Base-by-base conservation (phyloP, 2,113 vertebrate species). In the Nanorana parkeri region DNA sequence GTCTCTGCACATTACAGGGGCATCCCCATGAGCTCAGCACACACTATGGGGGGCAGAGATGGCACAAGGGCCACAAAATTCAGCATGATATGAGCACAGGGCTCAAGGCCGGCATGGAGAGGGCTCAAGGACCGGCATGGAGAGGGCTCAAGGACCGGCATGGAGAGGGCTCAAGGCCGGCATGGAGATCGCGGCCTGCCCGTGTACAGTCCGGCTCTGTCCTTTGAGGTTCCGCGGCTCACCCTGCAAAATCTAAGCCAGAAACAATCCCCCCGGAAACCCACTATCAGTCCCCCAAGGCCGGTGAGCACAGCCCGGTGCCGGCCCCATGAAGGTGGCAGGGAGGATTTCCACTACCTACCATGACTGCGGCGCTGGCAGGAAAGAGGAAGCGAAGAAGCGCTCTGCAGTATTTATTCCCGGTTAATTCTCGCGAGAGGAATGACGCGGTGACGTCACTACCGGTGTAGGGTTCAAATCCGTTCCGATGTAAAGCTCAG, bases 321-420 rank as follows among this genome's bases (percentile, higher is more conserved):
- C 1, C 1, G 11, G 28, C 0, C 17, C 2, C 1, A 8, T 0
- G 1, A 21, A 66, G 88, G 94, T 92, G 89, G 32, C 56, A 0
- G 56, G 28, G 29, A 36, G 79, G 13, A 23, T 19, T 17, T 20
- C 0, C 47, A 0, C 0, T 1, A 94, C 96, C 89, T 91, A 98
- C 96, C 97, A 99, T 73, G 97, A 88, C 92, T 93, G 88, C 94
- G 86, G 94, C 91, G 93, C 91, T 89, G 90, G 93, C 93, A 91
- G 90, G 91, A 97, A 97, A 99, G 91, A 97, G 96, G 87, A 84
- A 85, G 17, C 89, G 94, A 90, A 88, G 88, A 15, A 88, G 51
- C 0, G 94, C 91, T 93, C 93, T 93, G 95, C 89, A 4, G 87
- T 36, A 91, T 93, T 95, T 97, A 90, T 92, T 81, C 90, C 84